These are phyloP conservation scores for Lottia scabra DNA, from an alignment of 2,888 invertebrate genomes.

Conservation along the genomic window DNA sequence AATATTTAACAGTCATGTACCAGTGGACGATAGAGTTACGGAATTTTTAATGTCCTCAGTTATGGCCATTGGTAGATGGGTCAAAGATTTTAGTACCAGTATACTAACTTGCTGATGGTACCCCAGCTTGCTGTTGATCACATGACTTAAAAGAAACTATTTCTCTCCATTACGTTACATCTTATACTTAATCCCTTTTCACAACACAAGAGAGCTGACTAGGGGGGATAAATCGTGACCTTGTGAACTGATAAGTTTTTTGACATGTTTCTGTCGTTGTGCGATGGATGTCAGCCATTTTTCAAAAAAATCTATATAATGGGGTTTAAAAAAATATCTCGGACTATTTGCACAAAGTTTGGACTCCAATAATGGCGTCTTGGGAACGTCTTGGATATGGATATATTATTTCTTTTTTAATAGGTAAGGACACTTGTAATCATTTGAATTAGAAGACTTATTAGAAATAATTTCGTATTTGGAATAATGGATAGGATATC, in stretches of 20 bases:
- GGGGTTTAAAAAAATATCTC: neutral
- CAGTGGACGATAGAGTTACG: neutral
- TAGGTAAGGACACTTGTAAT: neutral
- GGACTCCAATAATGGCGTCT: neutral
- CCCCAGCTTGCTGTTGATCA: neutral
- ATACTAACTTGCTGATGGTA: neutral
- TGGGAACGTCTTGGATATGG: neutral
- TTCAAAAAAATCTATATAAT: neutral
- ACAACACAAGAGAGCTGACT: neutral
- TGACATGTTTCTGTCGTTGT: neutral
- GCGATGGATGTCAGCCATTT: too few species aligned
- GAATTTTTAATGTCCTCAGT: neutral
- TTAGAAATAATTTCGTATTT: too few species aligned
- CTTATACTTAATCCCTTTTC: neutral
- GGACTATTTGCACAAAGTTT: neutral
- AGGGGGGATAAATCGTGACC: constrained; percentile 5
- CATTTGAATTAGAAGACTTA: too few species aligned
- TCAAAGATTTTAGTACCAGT: constrained; percentile 1
- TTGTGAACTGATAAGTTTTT: neutral
- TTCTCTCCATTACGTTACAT: neutral
- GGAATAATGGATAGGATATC: too few species aligned
- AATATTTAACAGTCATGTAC: neutral
- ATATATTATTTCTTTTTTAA: neutral
- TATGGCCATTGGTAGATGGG: neutral
- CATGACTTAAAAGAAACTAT: neutral